Base-by-base conservation (phyloP, 2,888 invertebrate genomes). In the Platerodrilus igneus region DNA sequence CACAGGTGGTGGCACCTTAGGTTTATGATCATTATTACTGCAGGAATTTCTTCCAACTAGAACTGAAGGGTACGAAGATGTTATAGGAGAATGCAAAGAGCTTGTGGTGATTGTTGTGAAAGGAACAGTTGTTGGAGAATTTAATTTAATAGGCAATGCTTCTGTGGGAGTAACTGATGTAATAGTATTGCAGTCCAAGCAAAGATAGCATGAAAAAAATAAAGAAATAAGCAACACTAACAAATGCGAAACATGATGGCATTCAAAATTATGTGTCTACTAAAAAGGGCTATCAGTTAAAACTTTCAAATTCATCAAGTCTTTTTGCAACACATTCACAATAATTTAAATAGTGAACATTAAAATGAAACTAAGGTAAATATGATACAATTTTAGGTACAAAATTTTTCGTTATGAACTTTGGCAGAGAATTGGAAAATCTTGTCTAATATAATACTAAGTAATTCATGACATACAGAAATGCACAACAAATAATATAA, bases 1-100 rank as follows among this genome's bases (percentile, higher is more conserved):
- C 33, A 91, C 90, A 13, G 91, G 91, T 36, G 91, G 91, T 23
- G 90, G 90, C 22, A 89, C 80, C 67, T 85, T 83, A 55, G 82
- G 77, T 68, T 85, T 85, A 34, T 69, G 61, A 43, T 71, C 70
- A 52, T 75, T 74, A 23, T 77, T 66, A 40, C 64, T 68, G 38
- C 58, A 58, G 47, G 59, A 52, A 49, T 56, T 57, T 53, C 75
- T 65, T 58, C 83, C 82, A 68, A 84, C 85, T 59, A 86, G 71
- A 32, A 86, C 81, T 31, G 84, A 84, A 31, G 86, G 86, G 66
- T 85, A 85, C 36, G 77, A 77, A 47, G 76, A 67, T 34, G 74
- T 72, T 2, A 76, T 75, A 35, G 78, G 76, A 18, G 74, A 64
- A 27, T 63, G 62, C 30, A 65, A 47, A 32, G 63, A 57, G 15